Evolutionary conservation across 2,113 vertebrate genomes (phyloP).

Genomic region (Thermophis baileyi): DNA sequence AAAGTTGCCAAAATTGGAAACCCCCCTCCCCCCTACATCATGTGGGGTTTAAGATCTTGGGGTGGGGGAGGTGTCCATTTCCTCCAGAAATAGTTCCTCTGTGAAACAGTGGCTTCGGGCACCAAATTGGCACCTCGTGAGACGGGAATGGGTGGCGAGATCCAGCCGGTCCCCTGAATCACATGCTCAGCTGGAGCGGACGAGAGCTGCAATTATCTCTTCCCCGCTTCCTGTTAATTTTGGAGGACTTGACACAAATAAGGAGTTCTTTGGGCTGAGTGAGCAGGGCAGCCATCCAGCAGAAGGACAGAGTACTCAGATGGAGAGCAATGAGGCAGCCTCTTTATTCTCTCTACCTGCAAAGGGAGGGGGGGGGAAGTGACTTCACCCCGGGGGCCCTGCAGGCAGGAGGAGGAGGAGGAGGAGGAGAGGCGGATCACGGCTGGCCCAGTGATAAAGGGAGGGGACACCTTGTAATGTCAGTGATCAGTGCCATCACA

Average conservation of each 20-base stretch:
- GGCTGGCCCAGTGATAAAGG: background rate
- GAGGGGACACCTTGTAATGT: background rate
- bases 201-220: background rate
- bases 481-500: background rate
- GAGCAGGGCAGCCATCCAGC: background rate
- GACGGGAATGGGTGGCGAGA: background rate
- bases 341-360: background rate
- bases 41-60: background rate
- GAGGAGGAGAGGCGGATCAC: background rate
- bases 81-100: background rate
- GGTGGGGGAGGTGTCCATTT: background rate
- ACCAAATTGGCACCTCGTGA: background rate
- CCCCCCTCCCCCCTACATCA: background rate
- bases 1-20: background rate
- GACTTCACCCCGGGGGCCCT: background rate
- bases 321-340: background rate
- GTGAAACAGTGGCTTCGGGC: background rate
- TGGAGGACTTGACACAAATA: background rate
- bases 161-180: background rate
- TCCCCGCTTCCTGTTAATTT: background rate
- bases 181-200: background rate
- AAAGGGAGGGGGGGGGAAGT: background rate
- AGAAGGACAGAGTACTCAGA: background rate
- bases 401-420: too few species aligned
- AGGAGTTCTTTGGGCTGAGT: background rate